These are phyloP conservation scores for Acholoe squamosa DNA, from an alignment of 2,888 invertebrate species.

Conservation along the genomic window DNA sequence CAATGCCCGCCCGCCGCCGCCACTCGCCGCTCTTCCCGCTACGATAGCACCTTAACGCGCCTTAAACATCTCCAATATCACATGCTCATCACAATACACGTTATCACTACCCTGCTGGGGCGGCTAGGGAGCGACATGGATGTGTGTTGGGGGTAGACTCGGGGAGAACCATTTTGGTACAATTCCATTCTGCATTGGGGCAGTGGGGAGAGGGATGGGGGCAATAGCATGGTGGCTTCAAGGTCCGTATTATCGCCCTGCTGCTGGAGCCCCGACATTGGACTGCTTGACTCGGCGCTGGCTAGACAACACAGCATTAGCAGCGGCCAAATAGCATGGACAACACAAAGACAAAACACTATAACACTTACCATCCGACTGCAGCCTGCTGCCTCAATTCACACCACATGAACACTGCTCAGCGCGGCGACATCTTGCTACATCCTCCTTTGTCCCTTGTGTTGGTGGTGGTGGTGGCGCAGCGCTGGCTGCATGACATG, in stretches of 20 bases:
- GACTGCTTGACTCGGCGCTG: background rate
- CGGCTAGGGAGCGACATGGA: background rate
- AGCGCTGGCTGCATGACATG: conserved; percentile 52
- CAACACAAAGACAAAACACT: conserved; percentile 14
- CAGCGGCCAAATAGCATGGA: background rate
- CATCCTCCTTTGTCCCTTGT: conserved; percentile 49
- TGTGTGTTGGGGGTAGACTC: too few species aligned
- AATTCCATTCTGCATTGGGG: too few species aligned
- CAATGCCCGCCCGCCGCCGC: too few species aligned
- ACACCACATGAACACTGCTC: background rate
- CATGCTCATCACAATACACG: too few species aligned
- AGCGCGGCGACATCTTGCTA: conserved; percentile 18
- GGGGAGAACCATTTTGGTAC: too few species aligned
- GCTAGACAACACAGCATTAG: background rate
- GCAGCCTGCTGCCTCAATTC: background rate
- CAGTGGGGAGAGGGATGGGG: too few species aligned
- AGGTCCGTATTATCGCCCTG: conserved; percentile 47
- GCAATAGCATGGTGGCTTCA: background rate
- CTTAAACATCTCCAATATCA: too few species aligned
- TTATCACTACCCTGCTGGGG: too few species aligned
- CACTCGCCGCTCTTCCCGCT: too few species aligned
- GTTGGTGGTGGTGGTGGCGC: too few species aligned
- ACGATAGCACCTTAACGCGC: too few species aligned
- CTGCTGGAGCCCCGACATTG: background rate
- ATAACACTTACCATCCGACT: conserved; percentile 56